Conservation (phyloP, 2,888 invertebrate genomes). For the Cosmia pyralina region DNA sequence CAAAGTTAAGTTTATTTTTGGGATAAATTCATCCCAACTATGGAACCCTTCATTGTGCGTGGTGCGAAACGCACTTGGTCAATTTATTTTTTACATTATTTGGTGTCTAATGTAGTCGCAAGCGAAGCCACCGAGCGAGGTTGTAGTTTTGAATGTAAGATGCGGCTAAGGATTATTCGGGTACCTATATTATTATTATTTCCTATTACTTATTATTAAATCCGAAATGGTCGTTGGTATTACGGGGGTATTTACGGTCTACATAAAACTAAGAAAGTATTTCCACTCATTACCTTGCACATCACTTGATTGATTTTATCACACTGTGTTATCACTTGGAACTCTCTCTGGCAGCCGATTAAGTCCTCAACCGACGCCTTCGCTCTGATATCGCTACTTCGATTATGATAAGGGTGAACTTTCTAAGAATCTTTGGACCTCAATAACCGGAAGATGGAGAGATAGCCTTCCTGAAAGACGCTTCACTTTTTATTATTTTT, state of each 20-base stretch:
- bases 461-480: too few relatives aligned
- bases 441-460: neutral
- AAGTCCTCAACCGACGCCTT: conserved; percentile 28
- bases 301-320: conserved; percentile 40
- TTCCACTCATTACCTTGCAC: neutral
- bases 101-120: neutral
- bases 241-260: too few relatives aligned
- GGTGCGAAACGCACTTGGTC: too few relatives aligned
- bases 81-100: neutral
- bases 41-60: too few relatives aligned
- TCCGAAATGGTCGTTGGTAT: too few relatives aligned
- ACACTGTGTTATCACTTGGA: conserved; percentile 19
- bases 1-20: too few relatives aligned
- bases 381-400: conserved; percentile 7
- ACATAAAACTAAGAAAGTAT: conserved; percentile 1
- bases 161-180: neutral
- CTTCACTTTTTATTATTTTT: too few relatives aligned
- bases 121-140: neutral
- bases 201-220: neutral
- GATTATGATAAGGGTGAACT: conserved; percentile 32
- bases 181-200: neutral
- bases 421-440: conserved; percentile 11
- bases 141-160: neutral
- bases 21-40: too few relatives aligned
- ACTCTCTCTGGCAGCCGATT: conserved; percentile 28